Percentiles rank a stretch among this genome's conserved stretches.
phyloP scores from a whole-genome alignment of 1,140 invertebrate genomes.

The Eupristina koningsbergeri region DNA sequence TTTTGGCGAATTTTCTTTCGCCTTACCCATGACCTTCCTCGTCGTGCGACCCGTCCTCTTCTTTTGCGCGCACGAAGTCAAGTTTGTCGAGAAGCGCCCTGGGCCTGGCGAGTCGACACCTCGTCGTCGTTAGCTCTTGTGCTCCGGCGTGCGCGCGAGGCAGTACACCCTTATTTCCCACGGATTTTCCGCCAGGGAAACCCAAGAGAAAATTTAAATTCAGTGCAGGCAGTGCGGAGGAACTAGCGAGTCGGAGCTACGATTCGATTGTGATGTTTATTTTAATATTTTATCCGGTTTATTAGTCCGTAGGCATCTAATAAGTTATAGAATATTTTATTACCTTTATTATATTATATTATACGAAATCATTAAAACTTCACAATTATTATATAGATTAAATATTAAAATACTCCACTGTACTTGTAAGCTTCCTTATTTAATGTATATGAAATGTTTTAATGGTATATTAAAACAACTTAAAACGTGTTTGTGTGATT shows the following conservation, averaged over 20 bases:
- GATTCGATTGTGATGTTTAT: conserved; percentile 49
- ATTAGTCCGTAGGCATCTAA: conserved; percentile 22
- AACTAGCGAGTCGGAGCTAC: conserved; percentile 30
- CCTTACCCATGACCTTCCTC: conserved; percentile 14
- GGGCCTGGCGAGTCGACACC: background rate
- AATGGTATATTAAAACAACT: background rate
- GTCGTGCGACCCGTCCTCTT: background rate
- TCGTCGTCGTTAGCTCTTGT: conserved; percentile 33
- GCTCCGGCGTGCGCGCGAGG: background rate
- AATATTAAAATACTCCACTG: background rate
- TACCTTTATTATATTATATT: conserved; percentile 28
- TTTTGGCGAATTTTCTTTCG: background rate
- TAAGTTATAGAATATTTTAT: conserved; percentile 43
- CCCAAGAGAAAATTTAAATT: background rate
- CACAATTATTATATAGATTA: conserved; percentile 24
- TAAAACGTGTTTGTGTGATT: background rate
- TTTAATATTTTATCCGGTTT: conserved; percentile 40
- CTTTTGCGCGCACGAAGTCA: background rate
- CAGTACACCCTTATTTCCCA: background rate
- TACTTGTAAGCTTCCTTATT: conserved; percentile 22
- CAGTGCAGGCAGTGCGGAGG: background rate
- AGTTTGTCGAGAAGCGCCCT: background rate
- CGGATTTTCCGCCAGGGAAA: background rate
- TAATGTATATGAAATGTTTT: conserved; percentile 32
- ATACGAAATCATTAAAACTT: background rate